These are phyloP conservation scores for Drosophila arizonae DNA, from an alignment of 1,140 invertebrate genomes.

Conservation along the genomic window DNA sequence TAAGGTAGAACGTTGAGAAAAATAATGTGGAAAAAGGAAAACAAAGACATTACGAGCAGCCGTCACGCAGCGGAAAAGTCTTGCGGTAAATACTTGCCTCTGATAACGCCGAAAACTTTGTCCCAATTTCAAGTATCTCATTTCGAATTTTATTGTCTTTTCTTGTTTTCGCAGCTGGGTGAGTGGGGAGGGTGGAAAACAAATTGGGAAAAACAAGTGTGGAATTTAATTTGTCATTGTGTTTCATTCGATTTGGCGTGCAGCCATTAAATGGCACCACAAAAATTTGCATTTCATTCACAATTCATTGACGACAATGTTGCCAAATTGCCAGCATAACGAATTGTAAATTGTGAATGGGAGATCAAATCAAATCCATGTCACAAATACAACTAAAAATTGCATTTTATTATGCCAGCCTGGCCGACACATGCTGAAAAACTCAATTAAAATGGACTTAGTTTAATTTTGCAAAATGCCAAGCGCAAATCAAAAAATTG, in stretches of 20 bases:
- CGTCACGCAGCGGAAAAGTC: slow-evolving; percentile 33
- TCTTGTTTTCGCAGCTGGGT: not conserved
- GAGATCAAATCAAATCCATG: slow-evolving; percentile 64
- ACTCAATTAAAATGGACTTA: slow-evolving; percentile 79
- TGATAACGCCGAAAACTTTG: slow-evolving; percentile 42
- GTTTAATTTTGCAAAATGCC: slow-evolving; percentile 65
- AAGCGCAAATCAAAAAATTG: slow-evolving; percentile 53
- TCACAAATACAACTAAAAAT: slow-evolving; percentile 63
- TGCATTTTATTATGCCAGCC: slow-evolving; percentile 61
- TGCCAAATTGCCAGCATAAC: slow-evolving; percentile 42
- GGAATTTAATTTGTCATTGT: slow-evolving; percentile 19
- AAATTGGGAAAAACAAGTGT: slow-evolving; percentile 22
- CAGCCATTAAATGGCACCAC: slow-evolving; percentile 33
- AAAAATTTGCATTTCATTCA: slow-evolving; percentile 44
- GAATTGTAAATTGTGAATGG: slow-evolving; percentile 24
- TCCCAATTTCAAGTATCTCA: slow-evolving; percentile 10
- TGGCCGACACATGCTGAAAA: slow-evolving; percentile 58
- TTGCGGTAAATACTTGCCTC: slow-evolving; percentile 36
- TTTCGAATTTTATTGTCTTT: not conserved
- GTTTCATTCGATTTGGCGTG: slow-evolving; percentile 1
- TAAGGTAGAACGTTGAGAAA: slow-evolving; percentile 28
- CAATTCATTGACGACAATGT: slow-evolving; percentile 47
- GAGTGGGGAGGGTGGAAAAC: not conserved
- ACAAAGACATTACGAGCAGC: slow-evolving; percentile 67
- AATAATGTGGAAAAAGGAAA: slow-evolving; percentile 56